These are phyloP conservation scores for Digitonthophagus gazella DNA, from an alignment of 2,888 invertebrate genomes.

Conservation along the genomic window DNA sequence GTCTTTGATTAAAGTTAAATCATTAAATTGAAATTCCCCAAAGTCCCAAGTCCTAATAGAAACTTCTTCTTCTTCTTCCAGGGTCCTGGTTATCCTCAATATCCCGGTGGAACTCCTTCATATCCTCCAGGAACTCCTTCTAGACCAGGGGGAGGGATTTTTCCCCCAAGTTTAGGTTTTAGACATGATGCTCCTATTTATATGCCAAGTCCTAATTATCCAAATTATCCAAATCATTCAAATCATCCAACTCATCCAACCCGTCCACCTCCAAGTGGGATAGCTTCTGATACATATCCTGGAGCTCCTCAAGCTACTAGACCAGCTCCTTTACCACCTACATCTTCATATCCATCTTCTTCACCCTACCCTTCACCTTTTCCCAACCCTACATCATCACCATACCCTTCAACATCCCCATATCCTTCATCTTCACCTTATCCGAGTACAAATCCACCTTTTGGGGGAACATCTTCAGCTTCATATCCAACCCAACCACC, in stretches of 20 bases:
- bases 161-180: constrained; percentile 55
- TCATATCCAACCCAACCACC: constrained; percentile 21
- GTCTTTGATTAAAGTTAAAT: too few species aligned
- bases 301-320: neutral
- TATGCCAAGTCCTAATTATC: constrained; percentile 48
- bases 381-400: constrained; percentile 47
- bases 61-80: constrained; percentile 24
- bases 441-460: constrained; percentile 4
- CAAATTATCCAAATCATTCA: too few species aligned
- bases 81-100: constrained; percentile 25
- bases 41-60: neutral
- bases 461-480: constrained; percentile 17
- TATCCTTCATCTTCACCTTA: constrained; percentile 29
- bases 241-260: too few species aligned
- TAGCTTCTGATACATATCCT: neutral
- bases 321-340: constrained; percentile 19
- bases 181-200: constrained; percentile 47
- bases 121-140: constrained; percentile 38
- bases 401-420: constrained; percentile 31
- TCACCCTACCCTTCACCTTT: constrained; percentile 48
- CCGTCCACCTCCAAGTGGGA: constrained; percentile 8
- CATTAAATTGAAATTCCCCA: too few species aligned
- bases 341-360: constrained; percentile 32
- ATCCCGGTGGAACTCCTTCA: constrained; percentile 20
- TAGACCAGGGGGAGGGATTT: constrained; percentile 39